A percentile compares a stretch with the other conserved stretches of the same genome.
Evolutionary conservation across 1,140 invertebrate species (phyloP).

Genomic region (Drosophila pachea): DNA sequence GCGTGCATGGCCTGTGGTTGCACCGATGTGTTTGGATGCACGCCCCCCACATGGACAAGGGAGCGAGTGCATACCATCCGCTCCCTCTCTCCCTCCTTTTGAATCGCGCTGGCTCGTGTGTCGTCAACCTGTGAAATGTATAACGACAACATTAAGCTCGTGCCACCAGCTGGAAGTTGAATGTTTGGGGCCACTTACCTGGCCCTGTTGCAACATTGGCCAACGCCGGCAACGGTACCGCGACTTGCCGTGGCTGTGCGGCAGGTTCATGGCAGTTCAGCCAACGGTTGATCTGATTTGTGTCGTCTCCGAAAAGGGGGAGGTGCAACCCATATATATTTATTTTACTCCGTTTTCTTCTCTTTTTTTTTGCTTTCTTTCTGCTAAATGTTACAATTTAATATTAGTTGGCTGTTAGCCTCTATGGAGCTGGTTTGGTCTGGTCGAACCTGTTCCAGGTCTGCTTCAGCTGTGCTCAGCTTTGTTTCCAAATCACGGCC

Average conservation of each 20-base stretch:
- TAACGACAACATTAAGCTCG: conserved; percentile 78
- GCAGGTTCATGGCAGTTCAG: conserved; percentile 70
- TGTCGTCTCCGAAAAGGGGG: conserved; percentile 36
- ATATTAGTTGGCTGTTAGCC: not conserved
- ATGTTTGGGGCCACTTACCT: conserved; percentile 31
- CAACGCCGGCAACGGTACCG: conserved; percentile 55
- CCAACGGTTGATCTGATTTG: conserved; percentile 68
- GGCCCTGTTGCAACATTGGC: conserved; percentile 59
- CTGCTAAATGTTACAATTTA: conserved; percentile 43
- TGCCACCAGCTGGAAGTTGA: conserved; percentile 69
- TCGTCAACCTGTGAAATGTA: conserved; percentile 75
- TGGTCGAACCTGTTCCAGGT: conserved; percentile 52
- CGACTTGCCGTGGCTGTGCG: conserved; percentile 10
- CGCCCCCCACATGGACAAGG: conserved; percentile 37
- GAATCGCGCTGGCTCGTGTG: conserved; percentile 35
- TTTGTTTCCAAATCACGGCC: conserved; percentile 53
- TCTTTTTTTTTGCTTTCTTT: conserved; percentile 23
- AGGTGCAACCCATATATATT: conserved; percentile 12
- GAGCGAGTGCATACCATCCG: not conserved
- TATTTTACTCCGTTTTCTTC: not conserved
- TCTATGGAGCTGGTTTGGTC: conserved; percentile 29
- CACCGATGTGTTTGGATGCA: conserved; percentile 36
- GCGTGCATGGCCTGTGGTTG: conserved; percentile 41
- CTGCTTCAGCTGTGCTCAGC: conserved; percentile 11
- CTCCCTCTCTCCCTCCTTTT: not conserved